A percentile compares a stretch with the other conserved stretches of the same genome.
These are phyloP conservation scores for Eupsilia transversa DNA, from an alignment of 2,888 invertebrate genomes.

Conservation along the genomic window DNA sequence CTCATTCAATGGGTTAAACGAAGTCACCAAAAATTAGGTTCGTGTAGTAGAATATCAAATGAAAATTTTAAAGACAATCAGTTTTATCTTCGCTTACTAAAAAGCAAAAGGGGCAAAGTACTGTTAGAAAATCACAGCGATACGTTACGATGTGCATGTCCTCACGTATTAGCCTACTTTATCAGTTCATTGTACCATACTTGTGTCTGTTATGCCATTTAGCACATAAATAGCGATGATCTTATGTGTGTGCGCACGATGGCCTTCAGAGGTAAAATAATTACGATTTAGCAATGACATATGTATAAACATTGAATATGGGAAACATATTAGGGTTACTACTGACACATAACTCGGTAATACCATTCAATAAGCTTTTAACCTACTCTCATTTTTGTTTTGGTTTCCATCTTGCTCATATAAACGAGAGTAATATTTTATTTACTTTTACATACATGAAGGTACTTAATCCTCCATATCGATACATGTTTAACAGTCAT, in stretches of 20 bases:
- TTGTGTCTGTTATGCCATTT: slow-evolving; percentile 52
- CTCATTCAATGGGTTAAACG: background rate
- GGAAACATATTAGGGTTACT: background rate
- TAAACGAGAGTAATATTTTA: slow-evolving; percentile 1
- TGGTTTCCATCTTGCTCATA: slow-evolving; percentile 10
- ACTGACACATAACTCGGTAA: slow-evolving; percentile 2
- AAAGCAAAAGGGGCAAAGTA: slow-evolving; percentile 33
- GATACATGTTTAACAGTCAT: background rate
- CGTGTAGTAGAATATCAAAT: background rate
- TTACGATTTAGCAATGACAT: slow-evolving; percentile 25
- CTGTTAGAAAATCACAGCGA: slow-evolving; percentile 58
- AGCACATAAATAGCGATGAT: slow-evolving; percentile 53
- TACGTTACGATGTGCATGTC: slow-evolving; percentile 59
- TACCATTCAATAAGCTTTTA: slow-evolving; percentile 21
- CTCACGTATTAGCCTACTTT: slow-evolving; percentile 68
- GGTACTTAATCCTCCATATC: background rate
- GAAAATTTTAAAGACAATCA: background rate
- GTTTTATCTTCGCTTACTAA: slow-evolving; percentile 11
- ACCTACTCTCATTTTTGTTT: slow-evolving; percentile 21
- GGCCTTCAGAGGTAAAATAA: slow-evolving; percentile 39
- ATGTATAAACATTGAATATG: slow-evolving; percentile 23
- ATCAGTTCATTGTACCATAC: slow-evolving; percentile 67
- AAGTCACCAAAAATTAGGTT: background rate
- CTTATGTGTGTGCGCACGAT: slow-evolving; percentile 36
- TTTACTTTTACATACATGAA: background rate